Evolutionary conservation across 2,113 vertebrate species (phyloP).

Genomic region (Centropus bengalensis): DNA sequence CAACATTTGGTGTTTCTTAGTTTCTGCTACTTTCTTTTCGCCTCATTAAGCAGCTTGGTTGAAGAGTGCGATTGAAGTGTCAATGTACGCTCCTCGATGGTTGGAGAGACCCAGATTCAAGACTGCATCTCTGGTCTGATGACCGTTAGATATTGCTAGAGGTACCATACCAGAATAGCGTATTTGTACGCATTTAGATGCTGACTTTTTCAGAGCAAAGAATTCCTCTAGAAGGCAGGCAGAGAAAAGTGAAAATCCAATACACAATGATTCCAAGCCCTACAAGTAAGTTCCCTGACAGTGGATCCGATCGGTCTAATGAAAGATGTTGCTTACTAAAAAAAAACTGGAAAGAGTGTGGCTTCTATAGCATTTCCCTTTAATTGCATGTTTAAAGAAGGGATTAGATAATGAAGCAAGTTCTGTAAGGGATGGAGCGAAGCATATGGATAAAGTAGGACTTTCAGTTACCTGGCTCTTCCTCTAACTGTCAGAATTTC

Average conservation of each 20-base stretch:
- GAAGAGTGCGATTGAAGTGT: not conserved
- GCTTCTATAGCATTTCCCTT: not conserved
- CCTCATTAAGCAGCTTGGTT: not conserved
- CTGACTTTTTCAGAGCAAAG: not conserved
- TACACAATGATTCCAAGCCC: not conserved
- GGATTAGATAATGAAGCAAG: slow-evolving; percentile 30
- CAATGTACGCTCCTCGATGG: not conserved
- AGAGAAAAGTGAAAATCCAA: not conserved
- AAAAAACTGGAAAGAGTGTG: not conserved
- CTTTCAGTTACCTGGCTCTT: not conserved
- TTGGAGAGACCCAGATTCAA: not conserved
- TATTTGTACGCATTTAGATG: not conserved
- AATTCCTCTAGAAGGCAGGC: not conserved
- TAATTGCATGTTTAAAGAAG: not conserved
- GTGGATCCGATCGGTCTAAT: not conserved
- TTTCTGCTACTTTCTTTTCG: not conserved
- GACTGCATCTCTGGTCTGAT: not conserved
- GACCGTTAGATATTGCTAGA: not conserved
- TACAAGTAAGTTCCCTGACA: not conserved
- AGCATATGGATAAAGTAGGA: not conserved
- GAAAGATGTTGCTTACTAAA: not conserved
- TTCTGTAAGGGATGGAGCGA: not conserved
- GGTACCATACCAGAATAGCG: not conserved
- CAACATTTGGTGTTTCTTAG: not conserved
- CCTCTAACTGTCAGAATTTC: not conserved